Evolutionary conservation across 2,797 vertebrate genomes (phyloP).

Genomic region (Centropyge bicolor): DNA sequence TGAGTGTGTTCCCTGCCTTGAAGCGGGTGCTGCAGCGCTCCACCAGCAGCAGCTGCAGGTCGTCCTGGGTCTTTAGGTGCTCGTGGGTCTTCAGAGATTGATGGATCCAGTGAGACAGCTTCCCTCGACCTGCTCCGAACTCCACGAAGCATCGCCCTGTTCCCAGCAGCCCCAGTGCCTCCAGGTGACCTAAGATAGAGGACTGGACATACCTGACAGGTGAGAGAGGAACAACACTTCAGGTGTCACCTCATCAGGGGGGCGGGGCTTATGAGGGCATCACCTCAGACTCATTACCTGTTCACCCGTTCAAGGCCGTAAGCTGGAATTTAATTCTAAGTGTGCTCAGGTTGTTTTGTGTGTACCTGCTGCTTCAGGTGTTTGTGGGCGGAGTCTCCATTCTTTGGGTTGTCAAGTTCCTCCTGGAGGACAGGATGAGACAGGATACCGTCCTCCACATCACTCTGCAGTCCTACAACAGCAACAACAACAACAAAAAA

Average conservation of each 20-base stretch:
- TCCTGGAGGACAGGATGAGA: conserved; percentile 89
- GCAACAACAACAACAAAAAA: neutral
- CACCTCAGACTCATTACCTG: neutral
- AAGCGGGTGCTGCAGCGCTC: conserved; percentile 95
- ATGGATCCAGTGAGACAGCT: conserved; percentile 96
- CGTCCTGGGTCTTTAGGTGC: conserved; percentile 78
- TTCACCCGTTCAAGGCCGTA: neutral
- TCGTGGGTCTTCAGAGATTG: conserved; percentile 86
- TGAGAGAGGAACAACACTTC: conserved; percentile 2
- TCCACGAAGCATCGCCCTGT: conserved; percentile 92
- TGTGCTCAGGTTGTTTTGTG: neutral
- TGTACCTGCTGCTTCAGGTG: conserved; percentile 96
- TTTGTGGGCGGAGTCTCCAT: conserved; percentile 93
- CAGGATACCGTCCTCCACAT: conserved; percentile 82
- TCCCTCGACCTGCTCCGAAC: conserved; percentile 97
- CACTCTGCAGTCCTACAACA: conserved; percentile 83
- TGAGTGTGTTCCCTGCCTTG: conserved; percentile 83
- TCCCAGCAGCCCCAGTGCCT: conserved; percentile 89
- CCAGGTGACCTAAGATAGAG: conserved; percentile 95
- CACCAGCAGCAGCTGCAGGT: conserved; percentile 93
- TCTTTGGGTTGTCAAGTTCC: conserved; percentile 91
- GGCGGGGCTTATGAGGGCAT: neutral
- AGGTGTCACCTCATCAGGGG: neutral
- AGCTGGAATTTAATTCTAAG: too few species aligned
- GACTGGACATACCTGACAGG: conserved; percentile 83